Base-by-base conservation (phyloP, 2,888 invertebrate species). In the Hirtodrosophila duncani region DNA sequence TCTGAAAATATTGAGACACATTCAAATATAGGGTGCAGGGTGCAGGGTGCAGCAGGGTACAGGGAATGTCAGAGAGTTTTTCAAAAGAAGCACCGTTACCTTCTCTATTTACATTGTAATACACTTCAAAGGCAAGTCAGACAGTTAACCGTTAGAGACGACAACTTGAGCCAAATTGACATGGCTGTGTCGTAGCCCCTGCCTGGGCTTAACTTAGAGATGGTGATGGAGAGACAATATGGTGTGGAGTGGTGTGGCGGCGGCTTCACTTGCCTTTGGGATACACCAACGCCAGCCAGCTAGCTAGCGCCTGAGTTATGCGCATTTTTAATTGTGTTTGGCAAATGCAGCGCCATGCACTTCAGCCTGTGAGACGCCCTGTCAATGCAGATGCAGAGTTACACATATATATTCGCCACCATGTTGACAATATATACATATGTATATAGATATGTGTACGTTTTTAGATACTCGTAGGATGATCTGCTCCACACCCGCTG, bases 271-370 rank as follows among this genome's bases (percentile, higher is more conserved):
- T n/a, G n/a, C n/a, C n/a, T n/a, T n/a, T n/a, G n/a, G n/a, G n/a
- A n/a, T 4, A 20, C 20, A 4, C 20, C 48, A 18, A 18, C 17
- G 48, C 42, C 52, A 43, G 31, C 33, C 46, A 46, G 6, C 20
- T 4, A 20, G 3, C 20, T 6, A 20, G 9, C 51, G 49, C 49
- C 50, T 52, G 55, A 71, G 71, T 51, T 75, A 69, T 74, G 67
- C 67, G 75, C 72, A 75, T 71, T 75, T 68, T 75, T 71, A 71
- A 75, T 72, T 72, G 75, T 71, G 71, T 72, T 72, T 62, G 75
- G 62, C 67, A 69, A 68, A 68, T 55, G 67, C 57, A 53, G 58
- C 57, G 33, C 20, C 31, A 48, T 41, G 56, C 70, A 59, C 57
- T 71, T 55, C 49, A 69, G 67, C 24, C 44, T 27, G 8, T 43